Evolutionary conservation across 2,888 invertebrate species (phyloP), one percentile per base, ranked within the genome.

Genomic region (Apamea crenata): DNA sequence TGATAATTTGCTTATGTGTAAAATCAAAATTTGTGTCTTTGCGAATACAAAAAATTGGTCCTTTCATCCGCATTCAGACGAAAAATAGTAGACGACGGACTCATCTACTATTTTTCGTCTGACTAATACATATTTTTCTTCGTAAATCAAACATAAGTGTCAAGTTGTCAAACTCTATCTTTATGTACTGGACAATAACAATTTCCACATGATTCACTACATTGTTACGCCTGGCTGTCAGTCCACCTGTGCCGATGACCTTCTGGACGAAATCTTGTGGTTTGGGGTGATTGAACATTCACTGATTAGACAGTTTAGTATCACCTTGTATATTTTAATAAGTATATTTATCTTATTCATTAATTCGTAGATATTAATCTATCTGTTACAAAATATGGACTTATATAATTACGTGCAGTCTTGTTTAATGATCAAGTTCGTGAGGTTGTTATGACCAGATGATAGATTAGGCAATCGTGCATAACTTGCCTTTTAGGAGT

Each of bases 81-180:
- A 16, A 16, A 47, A 47, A 47, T 16, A 47, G 14, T 47, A 47
- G 47, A 47, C 16, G 47, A 47, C 47, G 16, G 47, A 44, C 4
- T 53, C 53, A 79, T 74, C 16, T 29, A 53, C 1, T 61, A 69
- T 81, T 56, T 61, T 5, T 29, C 0, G 1, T 29, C 10, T 75
- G 36, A 81, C 36, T 40, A 56, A 69, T 63, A 56, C 29, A 25
- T 56, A 69, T 69, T 74, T 25, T 68, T 29, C 6, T 29, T 53
- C 25, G 16, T 16, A 69, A 4, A 53, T 73, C n/a, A 29, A 74
- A 68, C 36, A 40, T 81, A 61, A 36, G 3, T 77, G 71, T 72
- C 71, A 72, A 56, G 25, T 29, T 82, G 74, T 82, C 76, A 63
- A 61, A 25, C 14, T 36, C 53, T 61, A 85, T 82, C 78, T 77